Evolutionary conservation across 2,888 invertebrate species (phyloP).

Genomic region (Dicroscelio sp.): DNA sequence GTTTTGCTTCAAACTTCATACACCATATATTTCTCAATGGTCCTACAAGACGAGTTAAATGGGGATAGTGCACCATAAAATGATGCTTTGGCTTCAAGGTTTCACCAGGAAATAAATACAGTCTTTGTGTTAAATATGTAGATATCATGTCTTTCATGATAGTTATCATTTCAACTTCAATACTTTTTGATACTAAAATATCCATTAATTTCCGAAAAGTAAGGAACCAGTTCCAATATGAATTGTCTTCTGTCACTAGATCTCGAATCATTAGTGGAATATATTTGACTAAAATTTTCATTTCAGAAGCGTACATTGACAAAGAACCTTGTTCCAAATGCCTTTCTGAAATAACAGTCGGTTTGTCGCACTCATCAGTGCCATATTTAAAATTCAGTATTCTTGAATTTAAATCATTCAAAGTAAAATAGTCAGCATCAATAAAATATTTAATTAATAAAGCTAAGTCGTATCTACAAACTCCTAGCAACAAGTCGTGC

Average conservation of each 20-base stretch:
- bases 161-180: not conserved
- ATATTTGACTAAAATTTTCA: slow-evolving; percentile 57
- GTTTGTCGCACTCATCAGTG: slow-evolving; percentile 46
- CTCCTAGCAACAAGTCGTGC: slow-evolving; percentile 23
- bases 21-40: slow-evolving; percentile 16
- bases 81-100: slow-evolving; percentile 74
- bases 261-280: slow-evolving; percentile 57
- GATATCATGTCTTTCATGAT: slow-evolving; percentile 34
- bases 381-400: slow-evolving; percentile 69
- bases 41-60: slow-evolving; percentile 6
- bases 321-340: slow-evolving; percentile 49
- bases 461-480: slow-evolving; percentile 20
- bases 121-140: slow-evolving; percentile 26
- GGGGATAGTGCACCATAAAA: slow-evolving; percentile 64
- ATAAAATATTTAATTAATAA: not conserved
- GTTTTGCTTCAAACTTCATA: slow-evolving; percentile 42
- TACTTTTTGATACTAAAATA: not conserved
- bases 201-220: slow-evolving; percentile 5
- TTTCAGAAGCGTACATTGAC: slow-evolving; percentile 52
- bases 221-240: slow-evolving; percentile 33
- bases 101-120: slow-evolving; percentile 47
- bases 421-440: not conserved
- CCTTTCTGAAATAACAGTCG: slow-evolving; percentile 25
- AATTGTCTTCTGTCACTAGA: not conserved
- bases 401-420: slow-evolving; percentile 56